Evolutionary conservation across 2,797 vertebrate species (phyloP), one percentile per base, ranked within the genome.

Genomic region (Anisognathus igniventris): DNA sequence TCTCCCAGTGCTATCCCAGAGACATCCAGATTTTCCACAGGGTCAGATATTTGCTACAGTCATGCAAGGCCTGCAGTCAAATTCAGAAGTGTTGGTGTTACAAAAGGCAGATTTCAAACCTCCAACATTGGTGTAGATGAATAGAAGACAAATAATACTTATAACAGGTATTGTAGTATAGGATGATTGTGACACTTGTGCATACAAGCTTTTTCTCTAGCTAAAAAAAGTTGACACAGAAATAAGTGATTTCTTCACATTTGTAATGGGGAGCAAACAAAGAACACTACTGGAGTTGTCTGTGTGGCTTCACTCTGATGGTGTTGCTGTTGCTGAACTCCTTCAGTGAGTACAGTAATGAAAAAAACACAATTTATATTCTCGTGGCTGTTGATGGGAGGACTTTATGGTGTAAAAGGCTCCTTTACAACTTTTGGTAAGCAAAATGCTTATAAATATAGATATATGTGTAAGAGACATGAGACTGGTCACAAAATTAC

Each of bases 81-180:
- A n/a, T 10, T 33, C 33, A 44, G 57, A 44, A 90, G 22, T 6
- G 23, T 19, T 12, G 47, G 30, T 0, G 0, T 28, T 56, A n/a
- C 0, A 1, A 37, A 44, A 76, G 9, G 45, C 1, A 1, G 20
- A n/a, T 83, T 82, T 88, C 24, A 23, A 28, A 68, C 12, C 17
- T 31, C 37, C 24, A 33, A 2, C 20, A 15, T 17, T 17, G 39
- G 9, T 15, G 8, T 14, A 33, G 21, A 25, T 8, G 10, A 67
- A 51, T 0, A 47, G 16, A 71, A 67, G 20, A 47, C 10, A 47
- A 12, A 47, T 67, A 58, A 18, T 3, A 11, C 6, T 27, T 53
- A 7, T 35, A 75, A 35, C 2, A 1, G 1, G 3, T 35, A 28
- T 33, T 78, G n/a, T 18, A 33, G 19, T 7, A 47, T 0, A 8